phyloP scores from a whole-genome alignment of 2,113 vertebrate species.

The Ciconia maguari region DNA sequence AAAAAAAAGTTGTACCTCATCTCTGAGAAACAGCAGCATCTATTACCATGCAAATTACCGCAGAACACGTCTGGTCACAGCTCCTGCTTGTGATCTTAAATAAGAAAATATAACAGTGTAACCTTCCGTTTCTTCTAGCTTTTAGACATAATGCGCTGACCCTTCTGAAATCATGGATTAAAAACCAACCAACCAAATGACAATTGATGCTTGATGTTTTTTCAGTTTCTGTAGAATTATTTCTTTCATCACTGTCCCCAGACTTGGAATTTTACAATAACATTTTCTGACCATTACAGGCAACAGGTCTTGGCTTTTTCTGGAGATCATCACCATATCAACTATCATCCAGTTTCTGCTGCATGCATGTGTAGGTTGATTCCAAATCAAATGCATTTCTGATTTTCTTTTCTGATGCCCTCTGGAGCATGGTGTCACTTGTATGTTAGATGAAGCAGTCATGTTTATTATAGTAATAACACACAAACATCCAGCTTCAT shows the following conservation, averaged over 20 bases:
- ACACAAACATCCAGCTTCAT: background rate
- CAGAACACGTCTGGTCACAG: background rate
- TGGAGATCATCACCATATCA: background rate
- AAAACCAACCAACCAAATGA: background rate
- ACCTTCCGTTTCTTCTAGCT: background rate
- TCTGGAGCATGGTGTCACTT: background rate
- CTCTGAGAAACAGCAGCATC: background rate
- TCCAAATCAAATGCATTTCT: background rate
- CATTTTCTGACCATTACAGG: background rate
- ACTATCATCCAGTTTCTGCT: background rate
- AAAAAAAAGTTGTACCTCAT: background rate
- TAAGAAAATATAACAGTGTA: background rate
- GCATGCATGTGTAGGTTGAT: background rate
- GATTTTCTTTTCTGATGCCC: background rate
- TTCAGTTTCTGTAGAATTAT: background rate
- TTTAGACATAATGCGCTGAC: background rate
- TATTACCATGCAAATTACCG: conserved; percentile 14
- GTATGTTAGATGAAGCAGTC: background rate
- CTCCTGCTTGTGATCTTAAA: background rate
- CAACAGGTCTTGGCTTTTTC: background rate
- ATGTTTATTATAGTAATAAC: background rate
- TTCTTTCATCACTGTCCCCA: background rate
- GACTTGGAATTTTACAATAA: background rate
- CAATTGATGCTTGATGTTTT: background rate
- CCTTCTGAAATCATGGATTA: background rate